Evolutionary conservation across 2,888 invertebrate genomes (phyloP).

Genomic region (Congeria kusceri): DNA sequence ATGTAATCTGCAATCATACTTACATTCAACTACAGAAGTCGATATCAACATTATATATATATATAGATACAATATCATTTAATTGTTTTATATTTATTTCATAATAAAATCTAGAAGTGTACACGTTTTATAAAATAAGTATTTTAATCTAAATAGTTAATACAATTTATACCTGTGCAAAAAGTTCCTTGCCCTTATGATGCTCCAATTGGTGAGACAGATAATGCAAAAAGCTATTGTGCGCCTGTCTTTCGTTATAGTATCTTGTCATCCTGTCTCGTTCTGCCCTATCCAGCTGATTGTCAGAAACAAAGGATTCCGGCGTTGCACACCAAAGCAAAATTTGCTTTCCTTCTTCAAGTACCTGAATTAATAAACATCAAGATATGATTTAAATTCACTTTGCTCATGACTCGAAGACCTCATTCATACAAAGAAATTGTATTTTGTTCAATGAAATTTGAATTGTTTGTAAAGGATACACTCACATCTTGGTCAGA

Average conservation of each 20-base stretch:
- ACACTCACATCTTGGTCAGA: too few species aligned
- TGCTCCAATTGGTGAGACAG: conserved; percentile 61
- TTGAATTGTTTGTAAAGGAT: too few species aligned
- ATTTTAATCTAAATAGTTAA: too few species aligned
- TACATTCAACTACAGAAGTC: too few species aligned
- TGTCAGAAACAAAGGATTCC: conserved; percentile 73
- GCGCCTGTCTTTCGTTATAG: conserved; percentile 77
- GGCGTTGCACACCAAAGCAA: conserved; percentile 81
- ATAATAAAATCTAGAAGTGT: too few species aligned
- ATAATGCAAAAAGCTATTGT: conserved; percentile 74
- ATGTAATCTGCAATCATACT: too few species aligned
- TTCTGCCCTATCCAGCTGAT: conserved; percentile 57
- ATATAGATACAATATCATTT: too few species aligned
- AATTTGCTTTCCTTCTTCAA: conserved; percentile 64
- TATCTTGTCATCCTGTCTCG: conserved; percentile 39
- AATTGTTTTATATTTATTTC: too few species aligned
- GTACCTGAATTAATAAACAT: conserved; percentile 11
- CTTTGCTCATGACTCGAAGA: background rate
- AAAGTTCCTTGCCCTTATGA: conserved; percentile 24
- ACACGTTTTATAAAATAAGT: too few species aligned
- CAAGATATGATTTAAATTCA: background rate
- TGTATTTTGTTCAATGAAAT: background rate
- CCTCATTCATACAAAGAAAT: background rate
- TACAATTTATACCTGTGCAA: conserved; percentile 57
- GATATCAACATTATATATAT: too few species aligned